A percentile compares a stretch with the other conserved stretches of the same genome.
phyloP scores from a whole-genome alignment of 1,140 invertebrate species.

The Leptopilina boulardi region DNA sequence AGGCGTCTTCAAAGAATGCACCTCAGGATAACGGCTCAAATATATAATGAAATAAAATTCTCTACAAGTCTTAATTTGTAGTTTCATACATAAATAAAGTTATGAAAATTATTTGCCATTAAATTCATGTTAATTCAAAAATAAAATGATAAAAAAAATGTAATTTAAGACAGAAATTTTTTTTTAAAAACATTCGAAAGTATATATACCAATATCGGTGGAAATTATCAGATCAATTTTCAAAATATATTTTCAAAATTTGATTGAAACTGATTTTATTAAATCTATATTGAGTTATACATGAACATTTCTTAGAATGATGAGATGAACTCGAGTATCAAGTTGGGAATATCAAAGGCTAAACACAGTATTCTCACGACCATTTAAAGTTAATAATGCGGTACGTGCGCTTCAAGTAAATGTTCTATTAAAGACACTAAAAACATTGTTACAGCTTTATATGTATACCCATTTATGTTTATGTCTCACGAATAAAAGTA shows the following conservation, averaged over 20 bases:
- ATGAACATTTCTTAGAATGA: neutral
- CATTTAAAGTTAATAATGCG: slow-evolving; percentile 23
- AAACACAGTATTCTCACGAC: neutral
- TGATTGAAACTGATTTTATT: too few relatives aligned
- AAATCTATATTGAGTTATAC: too few relatives aligned
- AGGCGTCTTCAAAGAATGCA: slow-evolving; percentile 33
- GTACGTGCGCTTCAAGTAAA: slow-evolving; percentile 7
- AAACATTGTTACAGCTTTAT: neutral
- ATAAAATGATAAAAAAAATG: too few relatives aligned
- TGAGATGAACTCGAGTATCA: neutral
- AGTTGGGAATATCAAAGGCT: slow-evolving; percentile 14
- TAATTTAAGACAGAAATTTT: too few relatives aligned
- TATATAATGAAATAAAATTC: slow-evolving; percentile 2
- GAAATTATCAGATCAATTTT: too few relatives aligned
- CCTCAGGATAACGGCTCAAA: neutral
- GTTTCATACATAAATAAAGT: neutral
- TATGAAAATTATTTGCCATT: slow-evolving; percentile 15
- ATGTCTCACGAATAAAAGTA: neutral
- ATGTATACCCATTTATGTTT: neutral
- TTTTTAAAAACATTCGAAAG: too few relatives aligned
- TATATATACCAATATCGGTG: too few relatives aligned
- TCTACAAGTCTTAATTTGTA: slow-evolving; percentile 6
- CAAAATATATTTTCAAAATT: too few relatives aligned
- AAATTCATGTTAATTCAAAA: too few relatives aligned
- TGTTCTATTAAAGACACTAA: slow-evolving; percentile 4